phyloP scores from a whole-genome alignment of 2,113 vertebrate species.

The Dromaius novaehollandiae region DNA sequence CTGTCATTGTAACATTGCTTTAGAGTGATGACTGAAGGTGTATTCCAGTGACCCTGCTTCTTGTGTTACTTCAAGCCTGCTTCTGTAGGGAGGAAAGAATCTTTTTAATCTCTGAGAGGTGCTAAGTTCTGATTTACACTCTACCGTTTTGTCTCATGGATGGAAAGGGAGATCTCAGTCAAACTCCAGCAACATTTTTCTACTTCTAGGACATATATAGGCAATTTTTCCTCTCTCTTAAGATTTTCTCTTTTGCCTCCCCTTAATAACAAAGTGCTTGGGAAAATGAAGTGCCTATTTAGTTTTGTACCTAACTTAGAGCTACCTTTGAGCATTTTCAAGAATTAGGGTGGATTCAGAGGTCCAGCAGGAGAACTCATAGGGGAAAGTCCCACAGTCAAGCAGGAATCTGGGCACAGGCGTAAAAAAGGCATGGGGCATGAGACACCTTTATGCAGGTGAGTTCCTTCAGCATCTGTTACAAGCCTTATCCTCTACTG shows the following conservation, averaged over 20 bases:
- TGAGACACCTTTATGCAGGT: background rate
- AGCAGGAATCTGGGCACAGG: background rate
- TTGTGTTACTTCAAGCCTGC: background rate
- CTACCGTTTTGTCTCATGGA: background rate
- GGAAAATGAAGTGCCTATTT: background rate
- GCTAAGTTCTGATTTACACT: background rate
- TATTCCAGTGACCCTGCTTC: background rate
- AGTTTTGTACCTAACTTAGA: accelerated
- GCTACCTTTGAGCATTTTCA: background rate
- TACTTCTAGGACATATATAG: background rate
- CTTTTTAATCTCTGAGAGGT: background rate
- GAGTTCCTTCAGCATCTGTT: background rate
- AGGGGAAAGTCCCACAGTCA: background rate
- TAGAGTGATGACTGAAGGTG: background rate
- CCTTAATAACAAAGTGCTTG: background rate
- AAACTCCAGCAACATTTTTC: background rate
- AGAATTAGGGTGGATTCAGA: background rate
- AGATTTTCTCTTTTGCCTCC: background rate
- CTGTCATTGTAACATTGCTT: background rate
- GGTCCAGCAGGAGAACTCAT: background rate
- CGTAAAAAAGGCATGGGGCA: background rate
- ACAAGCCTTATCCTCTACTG: background rate
- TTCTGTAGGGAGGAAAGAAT: accelerated
- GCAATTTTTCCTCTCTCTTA: background rate
- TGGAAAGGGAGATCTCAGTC: accelerated